Percentiles rank a stretch among this genome's conserved stretches.
Conservation (phyloP, 2,888 invertebrate species). For the Papilio protenor region DNA sequence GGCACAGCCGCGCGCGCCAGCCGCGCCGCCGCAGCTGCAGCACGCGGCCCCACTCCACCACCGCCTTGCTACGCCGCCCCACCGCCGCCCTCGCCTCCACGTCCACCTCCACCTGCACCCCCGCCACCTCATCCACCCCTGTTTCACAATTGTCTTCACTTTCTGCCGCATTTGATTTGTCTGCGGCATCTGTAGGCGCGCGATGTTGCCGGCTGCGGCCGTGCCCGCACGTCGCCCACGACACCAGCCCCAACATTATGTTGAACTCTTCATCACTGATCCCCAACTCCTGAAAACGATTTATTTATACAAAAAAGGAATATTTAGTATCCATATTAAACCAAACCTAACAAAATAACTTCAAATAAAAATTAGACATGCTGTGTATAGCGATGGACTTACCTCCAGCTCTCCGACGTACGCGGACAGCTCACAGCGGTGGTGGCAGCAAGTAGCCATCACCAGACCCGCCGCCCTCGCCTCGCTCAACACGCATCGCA, state of each 20-base stretch:
- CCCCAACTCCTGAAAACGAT: slow-evolving; percentile 77
- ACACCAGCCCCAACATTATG: slow-evolving; percentile 91
- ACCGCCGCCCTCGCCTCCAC: slow-evolving; percentile 62
- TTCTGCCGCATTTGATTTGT: neutral
- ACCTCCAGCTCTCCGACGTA: slow-evolving; percentile 82
- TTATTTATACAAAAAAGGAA: neutral
- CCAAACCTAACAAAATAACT: neutral
- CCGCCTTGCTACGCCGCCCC: slow-evolving; percentile 89
- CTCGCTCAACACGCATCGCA: slow-evolving; percentile 86
- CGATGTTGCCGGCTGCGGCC: slow-evolving; percentile 83
- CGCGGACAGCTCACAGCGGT: slow-evolving; percentile 89
- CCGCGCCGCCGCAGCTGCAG: slow-evolving; percentile 84
- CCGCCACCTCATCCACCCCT: neutral
- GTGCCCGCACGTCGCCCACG: slow-evolving; percentile 95
- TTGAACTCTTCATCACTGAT: slow-evolving; percentile 87
- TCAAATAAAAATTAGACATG: neutral
- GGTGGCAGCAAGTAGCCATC: slow-evolving; percentile 96
- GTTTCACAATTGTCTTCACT: neutral
- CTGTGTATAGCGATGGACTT: neutral
- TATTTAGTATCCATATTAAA: neutral
- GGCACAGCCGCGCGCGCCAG: slow-evolving; percentile 85
- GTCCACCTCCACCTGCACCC: neutral
- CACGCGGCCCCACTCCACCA: slow-evolving; percentile 91
- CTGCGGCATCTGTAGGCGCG: neutral
- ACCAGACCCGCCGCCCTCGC: slow-evolving; percentile 84